A percentile compares a stretch with the other conserved stretches of the same genome.
Conservation (phyloP, 2,888 invertebrate species). For the Dasypogon diadema region DNA sequence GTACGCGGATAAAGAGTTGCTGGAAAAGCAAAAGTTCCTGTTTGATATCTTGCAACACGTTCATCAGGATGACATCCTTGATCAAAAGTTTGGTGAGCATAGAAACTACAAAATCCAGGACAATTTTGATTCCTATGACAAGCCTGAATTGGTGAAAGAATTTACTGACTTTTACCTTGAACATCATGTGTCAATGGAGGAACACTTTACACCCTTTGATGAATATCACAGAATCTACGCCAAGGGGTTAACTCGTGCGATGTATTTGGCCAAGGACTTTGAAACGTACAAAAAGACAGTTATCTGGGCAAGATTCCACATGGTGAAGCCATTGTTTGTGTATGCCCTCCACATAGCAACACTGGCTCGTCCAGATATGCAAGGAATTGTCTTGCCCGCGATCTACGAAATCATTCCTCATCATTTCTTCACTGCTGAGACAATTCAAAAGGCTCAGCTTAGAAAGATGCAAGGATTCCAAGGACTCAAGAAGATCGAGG, state of each 20-base stretch:
- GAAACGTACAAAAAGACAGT: slow-evolving; percentile 78
- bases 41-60: slow-evolving; percentile 72
- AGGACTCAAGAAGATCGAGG: no score
- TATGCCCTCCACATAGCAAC: slow-evolving; percentile 74
- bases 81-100: slow-evolving; percentile 69
- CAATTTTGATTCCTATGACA: slow-evolving; percentile 73
- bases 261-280: slow-evolving; percentile 79
- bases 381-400: no score
- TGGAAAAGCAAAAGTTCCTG: slow-evolving; percentile 70
- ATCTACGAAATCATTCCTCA: no score
- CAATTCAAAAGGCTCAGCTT: no score
- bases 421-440: no score
- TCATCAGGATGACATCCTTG: slow-evolving; percentile 72
- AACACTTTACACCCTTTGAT: slow-evolving; percentile 62
- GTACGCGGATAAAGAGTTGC: slow-evolving; percentile 71
- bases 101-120: slow-evolving; percentile 73
- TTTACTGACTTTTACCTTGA: slow-evolving; percentile 73
- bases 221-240: slow-evolving; percentile 70
- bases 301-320: slow-evolving; percentile 75
- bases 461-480: no score
- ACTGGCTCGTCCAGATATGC: no score
- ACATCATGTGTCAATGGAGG: slow-evolving; percentile 65
- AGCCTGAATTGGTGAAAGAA: slow-evolving; percentile 72
- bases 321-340: slow-evolving; percentile 75
- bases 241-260: slow-evolving; percentile 74